A percentile compares a stretch with the other conserved stretches of the same genome.
phyloP scores from a whole-genome alignment of 2,113 vertebrate species.

The Phaethon lepturus region DNA sequence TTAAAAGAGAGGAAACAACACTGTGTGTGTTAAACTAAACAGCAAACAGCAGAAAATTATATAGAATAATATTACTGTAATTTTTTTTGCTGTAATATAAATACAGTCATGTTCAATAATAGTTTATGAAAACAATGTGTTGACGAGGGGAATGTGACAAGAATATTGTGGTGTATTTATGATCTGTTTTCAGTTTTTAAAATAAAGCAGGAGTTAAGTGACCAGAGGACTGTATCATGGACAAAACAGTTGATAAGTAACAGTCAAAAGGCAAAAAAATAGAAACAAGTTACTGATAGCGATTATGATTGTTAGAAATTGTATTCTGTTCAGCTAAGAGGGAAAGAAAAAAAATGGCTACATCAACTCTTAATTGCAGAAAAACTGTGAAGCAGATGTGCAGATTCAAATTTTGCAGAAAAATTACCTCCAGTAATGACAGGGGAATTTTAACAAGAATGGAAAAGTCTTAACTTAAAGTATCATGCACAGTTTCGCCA shows the following conservation, averaged over 20 bases:
- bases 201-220: background rate
- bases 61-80: background rate
- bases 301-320: background rate
- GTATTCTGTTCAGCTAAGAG: background rate
- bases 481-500: background rate
- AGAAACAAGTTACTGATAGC: background rate
- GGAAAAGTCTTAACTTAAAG: background rate
- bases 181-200: background rate
- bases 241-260: background rate
- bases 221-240: background rate
- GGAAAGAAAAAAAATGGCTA: background rate
- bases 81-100: background rate
- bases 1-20: background rate
- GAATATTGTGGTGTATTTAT: background rate
- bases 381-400: background rate
- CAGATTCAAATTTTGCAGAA: background rate
- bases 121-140: background rate
- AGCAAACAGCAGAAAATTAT: background rate
- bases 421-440: background rate
- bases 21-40: background rate
- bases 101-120: background rate
- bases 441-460: background rate
- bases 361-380: rapidly evolving
- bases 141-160: background rate
- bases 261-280: background rate